Percentiles rank a stretch among this genome's conserved stretches.
phyloP scores from a whole-genome alignment of 2,797 vertebrate genomes.

The Hydrophis major region DNA sequence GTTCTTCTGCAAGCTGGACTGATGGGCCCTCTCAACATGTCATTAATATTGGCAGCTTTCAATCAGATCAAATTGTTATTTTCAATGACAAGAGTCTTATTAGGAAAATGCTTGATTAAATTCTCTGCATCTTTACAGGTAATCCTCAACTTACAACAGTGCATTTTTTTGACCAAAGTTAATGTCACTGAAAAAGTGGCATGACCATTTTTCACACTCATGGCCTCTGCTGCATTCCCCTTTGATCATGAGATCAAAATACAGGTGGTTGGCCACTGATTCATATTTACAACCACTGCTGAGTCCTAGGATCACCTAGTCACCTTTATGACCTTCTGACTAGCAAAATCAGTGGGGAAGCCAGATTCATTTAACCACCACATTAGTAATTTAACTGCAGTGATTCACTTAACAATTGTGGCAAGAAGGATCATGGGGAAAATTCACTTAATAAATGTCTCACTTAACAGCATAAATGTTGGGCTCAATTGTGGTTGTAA shows the following conservation, averaged over 20 bases:
- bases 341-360: no score
- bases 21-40: background rate
- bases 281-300: background rate
- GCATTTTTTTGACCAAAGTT: background rate
- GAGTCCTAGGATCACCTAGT: no score
- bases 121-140: background rate
- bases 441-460: background rate
- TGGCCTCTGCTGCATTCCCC: background rate
- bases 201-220: background rate
- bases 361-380: background rate
- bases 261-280: background rate
- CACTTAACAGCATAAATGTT: background rate
- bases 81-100: background rate
- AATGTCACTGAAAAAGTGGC: background rate
- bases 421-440: background rate
- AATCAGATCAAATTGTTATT: background rate
- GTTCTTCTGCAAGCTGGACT: background rate
- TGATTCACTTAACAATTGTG: background rate
- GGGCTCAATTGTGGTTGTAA: background rate
- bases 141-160: background rate
- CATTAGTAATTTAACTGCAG: background rate
- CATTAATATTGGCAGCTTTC: background rate
- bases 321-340: no score
- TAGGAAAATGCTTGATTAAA: background rate
- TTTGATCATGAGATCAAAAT: background rate